A percentile compares a stretch with the other conserved stretches of the same genome.
Conservation (phyloP, 2,888 invertebrate genomes). For the Oxytorus armatus region DNA sequence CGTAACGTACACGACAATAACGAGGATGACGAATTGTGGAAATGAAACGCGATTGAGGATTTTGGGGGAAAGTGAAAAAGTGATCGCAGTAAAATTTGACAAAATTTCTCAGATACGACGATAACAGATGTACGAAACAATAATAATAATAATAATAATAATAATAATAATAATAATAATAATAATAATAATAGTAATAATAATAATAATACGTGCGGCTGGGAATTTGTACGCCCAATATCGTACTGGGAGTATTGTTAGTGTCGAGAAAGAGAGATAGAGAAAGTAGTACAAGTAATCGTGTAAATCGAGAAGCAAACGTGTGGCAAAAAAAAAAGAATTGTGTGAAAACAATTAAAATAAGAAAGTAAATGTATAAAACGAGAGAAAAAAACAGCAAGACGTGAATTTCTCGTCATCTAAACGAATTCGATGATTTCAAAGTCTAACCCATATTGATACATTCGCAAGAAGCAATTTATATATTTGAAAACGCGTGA, state of each 20-base stretch:
- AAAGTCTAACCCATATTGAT: conserved; percentile 40
- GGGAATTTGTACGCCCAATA: neutral
- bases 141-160: too few relatives aligned
- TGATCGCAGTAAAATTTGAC: too few relatives aligned
- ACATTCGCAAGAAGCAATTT: neutral
- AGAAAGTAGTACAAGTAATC: conserved; percentile 16
- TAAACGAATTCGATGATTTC: conserved; percentile 12
- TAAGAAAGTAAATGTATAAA: conserved; percentile 31
- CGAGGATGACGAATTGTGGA: neutral
- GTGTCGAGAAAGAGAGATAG: conserved; percentile 7
- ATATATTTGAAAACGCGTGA: too few relatives aligned
- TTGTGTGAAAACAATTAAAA: conserved; percentile 17
- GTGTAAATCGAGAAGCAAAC: conserved; percentile 54
- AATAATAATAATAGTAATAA: conserved; percentile 17
- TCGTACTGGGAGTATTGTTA: conserved; percentile 27
- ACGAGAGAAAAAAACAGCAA: conserved; percentile 30
- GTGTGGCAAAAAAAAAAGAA: conserved; percentile 55
- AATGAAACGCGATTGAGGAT: neutral
- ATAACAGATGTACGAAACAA: too few relatives aligned
- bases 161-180: too few relatives aligned
- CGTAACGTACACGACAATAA: neutral
- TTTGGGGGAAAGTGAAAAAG: too few relatives aligned
- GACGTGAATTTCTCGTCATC: conserved; percentile 4
- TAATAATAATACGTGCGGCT: conserved; percentile 5
- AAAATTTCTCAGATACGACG: too few relatives aligned